A percentile compares a stretch with the other conserved stretches of the same genome.
phyloP scores from a whole-genome alignment of 2,797 vertebrate species.

The Jordanella pulchra region DNA sequence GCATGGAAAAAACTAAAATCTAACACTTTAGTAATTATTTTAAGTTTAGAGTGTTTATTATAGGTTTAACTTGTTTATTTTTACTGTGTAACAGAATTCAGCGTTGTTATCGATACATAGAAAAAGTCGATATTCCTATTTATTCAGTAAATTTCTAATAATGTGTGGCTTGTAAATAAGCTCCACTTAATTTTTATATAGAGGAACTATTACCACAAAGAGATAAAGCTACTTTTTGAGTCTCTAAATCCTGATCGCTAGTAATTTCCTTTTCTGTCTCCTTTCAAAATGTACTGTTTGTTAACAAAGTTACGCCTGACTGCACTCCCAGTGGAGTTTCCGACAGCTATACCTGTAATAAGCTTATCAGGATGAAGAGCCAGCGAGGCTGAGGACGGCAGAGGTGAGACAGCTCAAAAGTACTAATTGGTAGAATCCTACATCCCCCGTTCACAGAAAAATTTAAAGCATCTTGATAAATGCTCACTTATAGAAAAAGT shows the following conservation, averaged over 20 bases:
- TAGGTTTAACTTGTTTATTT: no score
- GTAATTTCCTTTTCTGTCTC: constrained; percentile 20
- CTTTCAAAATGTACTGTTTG: constrained; percentile 46
- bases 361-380: constrained; percentile 54
- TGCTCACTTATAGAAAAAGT: not conserved
- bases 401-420: constrained; percentile 49
- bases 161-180: not conserved
- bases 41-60: no score
- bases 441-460: constrained; percentile 10
- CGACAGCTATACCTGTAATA: constrained; percentile 49
- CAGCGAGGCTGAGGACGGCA: constrained; percentile 36
- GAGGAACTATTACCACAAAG: not conserved
- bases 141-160: not conserved
- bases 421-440: constrained; percentile 55
- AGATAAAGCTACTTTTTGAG: not conserved
- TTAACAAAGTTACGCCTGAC: constrained; percentile 48
- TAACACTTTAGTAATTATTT: no score
- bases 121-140: no score
- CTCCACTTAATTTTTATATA: not conserved
- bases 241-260: not conserved
- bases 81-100: no score
- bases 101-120: no score
- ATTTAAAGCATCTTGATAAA: not conserved
- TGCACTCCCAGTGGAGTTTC: constrained; percentile 38
- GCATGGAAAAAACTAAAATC: no score